These are phyloP conservation scores for Acrossocheilus fasciatus DNA, from an alignment of 2,797 vertebrate genomes.

Conservation along the genomic window DNA sequence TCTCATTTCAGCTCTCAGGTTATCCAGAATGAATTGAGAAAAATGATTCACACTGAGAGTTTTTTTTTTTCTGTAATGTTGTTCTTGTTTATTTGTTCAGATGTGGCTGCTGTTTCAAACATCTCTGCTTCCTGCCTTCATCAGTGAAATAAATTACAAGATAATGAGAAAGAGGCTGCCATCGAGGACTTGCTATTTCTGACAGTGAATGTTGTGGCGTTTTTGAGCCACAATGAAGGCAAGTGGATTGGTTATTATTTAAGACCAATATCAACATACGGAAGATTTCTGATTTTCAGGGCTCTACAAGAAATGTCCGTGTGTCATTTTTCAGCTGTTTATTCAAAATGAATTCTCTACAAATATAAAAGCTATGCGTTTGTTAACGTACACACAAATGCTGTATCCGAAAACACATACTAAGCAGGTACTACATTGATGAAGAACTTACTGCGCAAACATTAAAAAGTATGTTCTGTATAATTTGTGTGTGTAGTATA, in stretches of 20 bases:
- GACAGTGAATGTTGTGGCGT: conserved; percentile 22
- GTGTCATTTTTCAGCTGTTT: conserved; percentile 2
- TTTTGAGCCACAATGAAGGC: conserved; percentile 1
- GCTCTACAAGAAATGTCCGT: background rate
- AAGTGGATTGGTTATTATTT: conserved; percentile 29
- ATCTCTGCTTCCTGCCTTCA: conserved; percentile 46
- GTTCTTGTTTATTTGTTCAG: conserved; percentile 43
- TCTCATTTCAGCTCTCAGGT: conserved; percentile 52
- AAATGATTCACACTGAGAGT: conserved; percentile 49
- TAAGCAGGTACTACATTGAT: background rate
- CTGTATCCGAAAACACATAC: background rate
- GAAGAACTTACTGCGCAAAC: background rate
- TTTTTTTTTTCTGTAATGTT: conserved; percentile 30
- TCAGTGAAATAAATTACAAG: conserved; percentile 46
- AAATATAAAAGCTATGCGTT: background rate
- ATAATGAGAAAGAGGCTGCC: conserved; percentile 48
- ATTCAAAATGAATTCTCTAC: background rate
- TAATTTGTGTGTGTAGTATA: too few species aligned
- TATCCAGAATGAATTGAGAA: conserved; percentile 52
- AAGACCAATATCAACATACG: conserved; percentile 22
- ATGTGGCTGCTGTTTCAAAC: conserved; percentile 49
- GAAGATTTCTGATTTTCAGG: background rate
- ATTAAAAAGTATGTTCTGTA: too few species aligned
- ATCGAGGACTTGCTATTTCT: conserved; percentile 41
- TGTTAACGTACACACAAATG: background rate